Evolutionary conservation across 2,797 vertebrate species (phyloP).

Genomic region (Nyctibius grandis): DNA sequence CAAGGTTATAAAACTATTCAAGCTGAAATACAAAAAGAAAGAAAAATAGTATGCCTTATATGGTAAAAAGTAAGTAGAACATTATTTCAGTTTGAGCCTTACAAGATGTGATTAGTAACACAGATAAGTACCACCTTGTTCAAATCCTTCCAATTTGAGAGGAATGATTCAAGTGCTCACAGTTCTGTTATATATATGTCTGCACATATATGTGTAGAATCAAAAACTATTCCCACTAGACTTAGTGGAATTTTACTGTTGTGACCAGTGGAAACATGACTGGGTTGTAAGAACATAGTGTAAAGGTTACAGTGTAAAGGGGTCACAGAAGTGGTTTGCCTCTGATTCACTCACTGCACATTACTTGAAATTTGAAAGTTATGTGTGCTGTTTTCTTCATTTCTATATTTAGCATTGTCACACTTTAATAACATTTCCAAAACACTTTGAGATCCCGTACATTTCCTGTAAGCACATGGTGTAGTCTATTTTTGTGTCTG

Average conservation of each 20-base stretch:
- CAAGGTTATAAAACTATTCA: not conserved
- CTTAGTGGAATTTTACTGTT: not conserved
- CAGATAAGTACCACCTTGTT: not conserved
- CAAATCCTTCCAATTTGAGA: not conserved
- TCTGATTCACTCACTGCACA: not conserved
- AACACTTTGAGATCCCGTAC: not conserved
- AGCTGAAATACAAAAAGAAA: not conserved
- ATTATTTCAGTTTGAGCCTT: not conserved
- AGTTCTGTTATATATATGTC: not conserved
- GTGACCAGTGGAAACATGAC: not conserved
- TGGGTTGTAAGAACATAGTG: not conserved
- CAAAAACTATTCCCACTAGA: not conserved
- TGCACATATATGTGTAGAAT: not conserved
- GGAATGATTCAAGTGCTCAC: not conserved
- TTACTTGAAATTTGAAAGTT: not conserved
- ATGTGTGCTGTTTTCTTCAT: not conserved
- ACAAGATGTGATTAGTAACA: not conserved
- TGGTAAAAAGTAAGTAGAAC: not conserved
- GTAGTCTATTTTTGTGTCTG: not conserved
- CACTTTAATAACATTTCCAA: not conserved
- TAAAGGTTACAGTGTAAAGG: not conserved
- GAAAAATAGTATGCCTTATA: not conserved
- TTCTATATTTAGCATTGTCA: not conserved
- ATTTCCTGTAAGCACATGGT: not conserved
- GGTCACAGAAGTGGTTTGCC: not conserved